Base-by-base conservation (phyloP, 1,140 invertebrate genomes). In the Sogatella furcifera region DNA sequence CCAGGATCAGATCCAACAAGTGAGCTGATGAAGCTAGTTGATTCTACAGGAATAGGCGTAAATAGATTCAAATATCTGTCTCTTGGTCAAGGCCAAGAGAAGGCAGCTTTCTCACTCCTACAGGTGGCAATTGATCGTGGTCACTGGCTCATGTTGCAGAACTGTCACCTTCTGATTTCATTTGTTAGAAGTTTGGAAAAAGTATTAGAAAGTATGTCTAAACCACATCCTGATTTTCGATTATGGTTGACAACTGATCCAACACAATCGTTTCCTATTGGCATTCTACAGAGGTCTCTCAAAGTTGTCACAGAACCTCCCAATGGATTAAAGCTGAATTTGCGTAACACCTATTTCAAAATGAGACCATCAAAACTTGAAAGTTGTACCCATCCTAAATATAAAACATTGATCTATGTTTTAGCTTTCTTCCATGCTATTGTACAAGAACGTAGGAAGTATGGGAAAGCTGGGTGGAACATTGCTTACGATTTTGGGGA, bases 401-500 rank as follows among this genome's bases (percentile, higher is more conserved):
- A 86, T 72, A 85, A 86, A 66, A 77, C 88, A 28, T 73, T 95
- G 0, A 77, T 94, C 41, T 94, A 90, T 69, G 88, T 91, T 1
- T 73, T 95, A 8, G 88, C 88, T 0, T 95, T 94, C 75, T 95
- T 94, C 74, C 91, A 95, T 71, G 90, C 89, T 22, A 90, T 94
- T 2, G 84, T 95, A 13, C 88, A 89, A 81, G 92, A 95, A 72
- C 81, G 92, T 49, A 81, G 89, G 66, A 94, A 92, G 72, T 95
- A 94, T 70, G 89, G 88, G 66, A 95, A 95, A 76, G 88, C 94
- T 58, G 92, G 92, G 1, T 95, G 92, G 92, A 96, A 95, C 69
- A 90, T 95, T 60, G 80, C 79, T 44, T 95, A 95, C 69, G 91
- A 95, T 76, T 95, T 95, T 71, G 93, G 90, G 69, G 90, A 94